These are phyloP conservation scores for Actinia equina DNA, from an alignment of 64 coral and sea anemone genomes.

Conservation along the genomic window DNA sequence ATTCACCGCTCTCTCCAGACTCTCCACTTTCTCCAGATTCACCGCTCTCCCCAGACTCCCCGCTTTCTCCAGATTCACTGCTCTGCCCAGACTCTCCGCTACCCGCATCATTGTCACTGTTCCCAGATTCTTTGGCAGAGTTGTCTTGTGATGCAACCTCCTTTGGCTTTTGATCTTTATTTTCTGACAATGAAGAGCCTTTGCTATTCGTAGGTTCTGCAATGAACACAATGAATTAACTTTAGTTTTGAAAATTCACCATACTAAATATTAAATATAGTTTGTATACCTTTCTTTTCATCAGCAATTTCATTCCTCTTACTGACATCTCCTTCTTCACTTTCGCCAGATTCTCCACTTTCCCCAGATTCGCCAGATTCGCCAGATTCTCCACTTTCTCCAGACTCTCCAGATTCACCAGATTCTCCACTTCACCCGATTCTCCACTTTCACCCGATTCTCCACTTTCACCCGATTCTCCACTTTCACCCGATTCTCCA, in stretches of 20 bases:
- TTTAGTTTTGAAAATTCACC: no score
- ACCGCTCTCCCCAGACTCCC: not conserved
- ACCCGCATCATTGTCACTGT: not conserved
- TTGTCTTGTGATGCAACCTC: not conserved
- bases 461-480: not conserved
- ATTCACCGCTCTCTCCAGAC: conserved; percentile 8
- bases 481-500: not conserved
- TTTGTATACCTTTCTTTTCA: not conserved
- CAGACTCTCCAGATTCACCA: not conserved
- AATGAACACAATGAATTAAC: not conserved
- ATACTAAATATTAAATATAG: no score
- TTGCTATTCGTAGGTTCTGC: not conserved
- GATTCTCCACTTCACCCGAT: conserved; percentile 13
- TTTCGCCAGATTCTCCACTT: conserved; percentile 23
- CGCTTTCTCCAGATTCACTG: not conserved
- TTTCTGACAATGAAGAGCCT: not conserved
- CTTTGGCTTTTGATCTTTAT: not conserved
- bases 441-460: conserved; percentile 20
- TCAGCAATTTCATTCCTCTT: conserved; percentile 48
- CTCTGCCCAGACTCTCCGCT: not conserved
- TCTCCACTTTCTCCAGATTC: not conserved
- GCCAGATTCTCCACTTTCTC: not conserved
- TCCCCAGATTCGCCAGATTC: not conserved
- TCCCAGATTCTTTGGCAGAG: not conserved
- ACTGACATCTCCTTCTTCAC: conserved; percentile 12